These are phyloP conservation scores for Porites lobata DNA, from an alignment of 92 coral and sea anemone genomes.

Conservation along the genomic window DNA sequence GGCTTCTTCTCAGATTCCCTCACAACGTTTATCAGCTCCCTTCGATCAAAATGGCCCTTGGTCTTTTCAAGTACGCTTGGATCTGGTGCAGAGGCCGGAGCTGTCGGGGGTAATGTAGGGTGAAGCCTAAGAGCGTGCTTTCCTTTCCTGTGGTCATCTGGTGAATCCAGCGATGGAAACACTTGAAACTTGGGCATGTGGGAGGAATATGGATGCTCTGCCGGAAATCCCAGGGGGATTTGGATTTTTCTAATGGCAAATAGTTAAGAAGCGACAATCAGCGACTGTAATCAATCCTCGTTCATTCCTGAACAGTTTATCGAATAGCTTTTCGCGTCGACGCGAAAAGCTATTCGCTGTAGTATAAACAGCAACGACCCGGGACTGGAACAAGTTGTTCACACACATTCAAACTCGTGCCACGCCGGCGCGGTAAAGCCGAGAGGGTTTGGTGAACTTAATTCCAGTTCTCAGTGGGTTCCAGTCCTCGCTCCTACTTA, in stretches of 20 bases:
- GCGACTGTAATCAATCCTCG: too few species aligned
- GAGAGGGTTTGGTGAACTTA: too few species aligned
- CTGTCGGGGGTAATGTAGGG: conserved; percentile 91
- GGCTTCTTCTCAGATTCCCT: conserved; percentile 87
- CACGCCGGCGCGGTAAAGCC: too few species aligned
- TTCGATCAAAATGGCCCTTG: conserved; percentile 87
- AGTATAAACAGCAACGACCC: too few species aligned
- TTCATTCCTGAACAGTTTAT: not conserved
- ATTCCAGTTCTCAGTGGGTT: too few species aligned
- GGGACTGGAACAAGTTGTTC: too few species aligned
- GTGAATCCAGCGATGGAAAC: conserved; percentile 91
- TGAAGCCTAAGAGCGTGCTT: conserved; percentile 55
- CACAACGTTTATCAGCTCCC: conserved; percentile 81
- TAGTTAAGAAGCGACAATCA: not conserved
- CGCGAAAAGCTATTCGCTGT: too few species aligned
- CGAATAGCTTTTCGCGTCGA: too few species aligned
- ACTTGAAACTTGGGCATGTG: conserved; percentile 85
- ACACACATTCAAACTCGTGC: too few species aligned
- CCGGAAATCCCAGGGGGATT: conserved; percentile 85
- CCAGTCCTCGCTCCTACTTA: too few species aligned
- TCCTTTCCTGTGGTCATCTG: conserved; percentile 92
- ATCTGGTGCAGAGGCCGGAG: conserved; percentile 85
- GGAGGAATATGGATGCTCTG: conserved; percentile 92
- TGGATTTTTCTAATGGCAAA: conserved; percentile 65
- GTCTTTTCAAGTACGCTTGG: conserved; percentile 85